Evolutionary conservation across 1,140 invertebrate genomes (phyloP).

Genomic region (Trichomalopsis sarcophagae): DNA sequence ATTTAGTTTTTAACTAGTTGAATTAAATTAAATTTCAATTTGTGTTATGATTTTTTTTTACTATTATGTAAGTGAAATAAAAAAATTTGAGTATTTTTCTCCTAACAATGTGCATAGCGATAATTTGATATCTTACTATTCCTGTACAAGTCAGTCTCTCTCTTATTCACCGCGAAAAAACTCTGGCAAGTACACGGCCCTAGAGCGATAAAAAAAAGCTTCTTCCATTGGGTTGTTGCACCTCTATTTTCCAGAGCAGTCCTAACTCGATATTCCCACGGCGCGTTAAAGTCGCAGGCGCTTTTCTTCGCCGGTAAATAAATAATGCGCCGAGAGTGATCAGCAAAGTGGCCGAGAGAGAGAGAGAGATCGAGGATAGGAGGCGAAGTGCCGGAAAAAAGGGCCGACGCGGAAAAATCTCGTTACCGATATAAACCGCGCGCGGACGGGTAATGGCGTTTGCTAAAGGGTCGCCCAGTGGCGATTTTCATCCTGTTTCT

Average conservation of each 20-base stretch:
- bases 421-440: conserved; percentile 25
- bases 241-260: background rate
- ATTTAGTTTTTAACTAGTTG: no score
- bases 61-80: no score
- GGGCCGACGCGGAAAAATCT: background rate
- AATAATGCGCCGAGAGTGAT: conserved; percentile 15
- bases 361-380: background rate
- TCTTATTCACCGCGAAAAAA: no score
- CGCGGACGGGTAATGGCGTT: conserved; percentile 10
- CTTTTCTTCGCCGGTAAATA: conserved; percentile 40
- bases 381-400: background rate
- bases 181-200: no score
- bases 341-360: background rate
- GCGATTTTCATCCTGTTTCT: background rate
- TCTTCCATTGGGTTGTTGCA: background rate
- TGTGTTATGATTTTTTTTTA: no score
- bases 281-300: background rate
- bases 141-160: no score
- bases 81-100: no score
- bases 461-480: background rate
- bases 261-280: background rate
- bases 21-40: no score
- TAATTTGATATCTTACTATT: no score
- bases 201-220: background rate
- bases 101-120: no score